phyloP scores from a whole-genome alignment of 1,140 invertebrate genomes.

The Sesamia nonagrioides region DNA sequence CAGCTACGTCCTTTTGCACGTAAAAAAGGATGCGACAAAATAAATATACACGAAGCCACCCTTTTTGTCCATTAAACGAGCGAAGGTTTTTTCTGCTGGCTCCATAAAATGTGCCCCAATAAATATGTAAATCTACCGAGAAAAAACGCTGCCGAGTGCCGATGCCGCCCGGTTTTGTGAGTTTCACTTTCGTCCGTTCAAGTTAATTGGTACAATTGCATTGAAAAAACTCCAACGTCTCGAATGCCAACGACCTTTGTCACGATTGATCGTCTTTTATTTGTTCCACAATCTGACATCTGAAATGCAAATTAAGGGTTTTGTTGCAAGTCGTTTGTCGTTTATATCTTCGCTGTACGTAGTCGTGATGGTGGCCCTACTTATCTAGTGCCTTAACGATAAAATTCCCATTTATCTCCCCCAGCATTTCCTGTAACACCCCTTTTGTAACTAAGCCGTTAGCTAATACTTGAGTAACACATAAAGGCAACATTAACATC shows the following conservation, averaged over 20 bases:
- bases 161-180: constrained; percentile 69
- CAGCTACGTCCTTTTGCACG: constrained; percentile 83
- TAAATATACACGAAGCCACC: constrained; percentile 86
- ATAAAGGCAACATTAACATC: constrained; percentile 53
- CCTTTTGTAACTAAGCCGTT: constrained; percentile 48
- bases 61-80: constrained; percentile 87
- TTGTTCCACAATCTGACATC: constrained; percentile 47
- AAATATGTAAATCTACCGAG: constrained; percentile 86
- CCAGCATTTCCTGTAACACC: constrained; percentile 39
- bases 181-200: constrained; percentile 83
- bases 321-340: constrained; percentile 30
- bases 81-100: constrained; percentile 80
- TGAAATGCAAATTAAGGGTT: constrained; percentile 49
- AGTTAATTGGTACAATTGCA: constrained; percentile 84
- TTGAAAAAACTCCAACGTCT: constrained; percentile 62
- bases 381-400: constrained; percentile 14
- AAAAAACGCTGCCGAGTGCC: constrained; percentile 71
- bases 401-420: constrained; percentile 55
- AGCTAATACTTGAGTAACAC: constrained; percentile 47
- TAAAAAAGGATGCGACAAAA: constrained; percentile 87
- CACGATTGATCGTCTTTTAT: constrained; percentile 43
- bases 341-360: neutral
- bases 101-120: constrained; percentile 87
- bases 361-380: constrained; percentile 11
- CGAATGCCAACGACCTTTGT: constrained; percentile 72